Evolutionary conservation across 2,888 invertebrate species (phyloP).

Genomic region (Caenorhabditis zanzibari): DNA sequence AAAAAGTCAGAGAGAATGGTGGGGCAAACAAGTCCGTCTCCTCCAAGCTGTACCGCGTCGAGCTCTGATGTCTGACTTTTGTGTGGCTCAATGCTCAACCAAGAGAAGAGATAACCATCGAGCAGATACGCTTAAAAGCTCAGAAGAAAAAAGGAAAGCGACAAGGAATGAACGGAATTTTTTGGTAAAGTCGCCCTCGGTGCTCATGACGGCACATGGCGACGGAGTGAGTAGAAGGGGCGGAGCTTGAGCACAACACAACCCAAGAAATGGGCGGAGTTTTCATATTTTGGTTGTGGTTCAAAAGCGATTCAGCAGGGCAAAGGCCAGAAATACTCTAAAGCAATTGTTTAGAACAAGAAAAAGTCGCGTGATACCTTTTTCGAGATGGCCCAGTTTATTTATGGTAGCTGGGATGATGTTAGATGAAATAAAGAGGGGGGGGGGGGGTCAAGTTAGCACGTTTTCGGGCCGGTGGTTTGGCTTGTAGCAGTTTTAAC

Average conservation of each 20-base stretch:
- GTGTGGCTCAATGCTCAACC: conserved; percentile 4
- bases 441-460: too few relatives aligned
- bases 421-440: neutral
- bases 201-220: conserved; percentile 21
- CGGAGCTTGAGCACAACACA: conserved; percentile 37
- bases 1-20: conserved; percentile 13
- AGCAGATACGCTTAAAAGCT: conserved; percentile 13
- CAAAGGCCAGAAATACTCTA: conserved; percentile 17
- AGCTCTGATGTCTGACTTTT: conserved; percentile 52
- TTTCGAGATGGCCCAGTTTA: conserved; percentile 34
- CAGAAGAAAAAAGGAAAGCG: conserved; percentile 14
- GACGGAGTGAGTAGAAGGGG: conserved; percentile 50
- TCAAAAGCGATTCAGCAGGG: conserved; percentile 16
- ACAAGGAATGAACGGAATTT: conserved; percentile 10
- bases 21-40: conserved; percentile 49
- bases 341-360: conserved; percentile 19
- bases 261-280: conserved; percentile 32
- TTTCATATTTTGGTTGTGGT: conserved; percentile 18
- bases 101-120: conserved; percentile 7
- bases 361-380: conserved; percentile 27
- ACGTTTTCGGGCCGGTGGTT: too few relatives aligned
- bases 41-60: conserved; percentile 17
- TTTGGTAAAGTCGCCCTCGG: neutral
- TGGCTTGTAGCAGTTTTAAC: neutral
- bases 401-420: conserved; percentile 41